Percentiles rank a stretch among this genome's conserved stretches.
phyloP scores from a whole-genome alignment of 1,140 invertebrate genomes.

The Trinorchestia longiramus region DNA sequence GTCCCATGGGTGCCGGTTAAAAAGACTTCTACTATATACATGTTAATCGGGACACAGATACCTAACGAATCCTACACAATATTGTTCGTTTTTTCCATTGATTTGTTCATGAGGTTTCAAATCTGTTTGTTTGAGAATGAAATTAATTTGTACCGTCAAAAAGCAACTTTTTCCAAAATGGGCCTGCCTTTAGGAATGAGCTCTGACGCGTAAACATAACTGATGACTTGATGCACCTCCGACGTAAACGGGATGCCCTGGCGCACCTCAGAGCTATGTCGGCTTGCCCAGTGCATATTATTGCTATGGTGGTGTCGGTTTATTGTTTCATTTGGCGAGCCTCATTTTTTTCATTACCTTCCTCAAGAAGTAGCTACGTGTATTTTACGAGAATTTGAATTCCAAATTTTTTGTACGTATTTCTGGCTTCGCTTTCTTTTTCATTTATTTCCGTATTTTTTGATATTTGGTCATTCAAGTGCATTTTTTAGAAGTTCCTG shows the following conservation, averaged over 20 bases:
- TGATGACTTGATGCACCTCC: too few relatives aligned
- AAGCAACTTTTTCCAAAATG: background rate
- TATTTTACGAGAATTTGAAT: background rate
- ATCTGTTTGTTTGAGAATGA: background rate
- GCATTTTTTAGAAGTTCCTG: too few relatives aligned
- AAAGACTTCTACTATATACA: background rate
- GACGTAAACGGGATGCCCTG: too few relatives aligned
- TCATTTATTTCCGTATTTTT: too few relatives aligned
- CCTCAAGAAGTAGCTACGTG: background rate
- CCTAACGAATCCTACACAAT: background rate
- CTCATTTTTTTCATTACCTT: too few relatives aligned
- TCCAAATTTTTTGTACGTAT: background rate
- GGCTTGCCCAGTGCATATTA: too few relatives aligned
- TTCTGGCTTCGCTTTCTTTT: too few relatives aligned
- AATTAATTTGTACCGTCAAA: background rate
- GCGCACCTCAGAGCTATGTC: too few relatives aligned
- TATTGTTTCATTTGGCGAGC: too few relatives aligned
- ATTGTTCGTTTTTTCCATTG: background rate
- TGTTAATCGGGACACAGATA: background rate
- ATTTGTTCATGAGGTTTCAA: background rate
- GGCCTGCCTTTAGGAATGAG: background rate
- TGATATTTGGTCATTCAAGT: too few relatives aligned
- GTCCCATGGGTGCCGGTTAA: background rate
- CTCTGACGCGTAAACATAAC: too few relatives aligned
- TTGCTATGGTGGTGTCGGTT: too few relatives aligned